Evolutionary conservation across 1,140 invertebrate species (phyloP), one percentile per base, ranked within the genome.

Genomic region (Mylabris phalerata): DNA sequence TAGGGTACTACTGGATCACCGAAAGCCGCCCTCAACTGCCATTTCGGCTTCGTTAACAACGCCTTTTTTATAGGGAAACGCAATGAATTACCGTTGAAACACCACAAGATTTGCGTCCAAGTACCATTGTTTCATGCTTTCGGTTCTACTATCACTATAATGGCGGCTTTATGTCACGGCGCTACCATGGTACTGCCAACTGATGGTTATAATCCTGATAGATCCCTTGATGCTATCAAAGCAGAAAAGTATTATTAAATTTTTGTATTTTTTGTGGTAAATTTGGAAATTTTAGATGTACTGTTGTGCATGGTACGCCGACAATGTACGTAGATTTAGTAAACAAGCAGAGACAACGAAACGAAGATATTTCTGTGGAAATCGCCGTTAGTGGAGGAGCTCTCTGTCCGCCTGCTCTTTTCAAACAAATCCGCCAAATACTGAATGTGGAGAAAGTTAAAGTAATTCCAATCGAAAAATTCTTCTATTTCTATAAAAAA

Each of bases 281-380:
- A 40, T 38, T 6, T 55, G n/a, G 26, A 47, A 55, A 11, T 67
- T 70, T 59, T 67, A 89, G 86, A 68, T 93, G 92, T 67, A 85
- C 84, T 2, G 71, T 89, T 4, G 73, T 92, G 10, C 91, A 89
- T 66, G 95, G 95, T 9, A 98, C 95, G 0, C 96, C 96, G 3
- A 98, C 95, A 0, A 98, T 99, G 95, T 94, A 90, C 72, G 87
- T 97, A 51, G 93, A 98, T 72, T 78, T 93, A 52, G 66, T 93
- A 4, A 74, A 76, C 0, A 73, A 80, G 46, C 75, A 80, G 41
- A 75, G 78, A 50, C 73, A 77, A 26, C 69, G 67, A 46, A 75
- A 80, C 1, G 68, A 78, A 4, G 72, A 79, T 2, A 71, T 81
- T 0, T 72, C 73, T 1, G 73, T 66, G 0, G 72, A 80, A 50